Percentiles rank a stretch among this genome's conserved stretches.
Conservation (phyloP, 2,888 invertebrate species). For the Melinaea marsaeus region DNA sequence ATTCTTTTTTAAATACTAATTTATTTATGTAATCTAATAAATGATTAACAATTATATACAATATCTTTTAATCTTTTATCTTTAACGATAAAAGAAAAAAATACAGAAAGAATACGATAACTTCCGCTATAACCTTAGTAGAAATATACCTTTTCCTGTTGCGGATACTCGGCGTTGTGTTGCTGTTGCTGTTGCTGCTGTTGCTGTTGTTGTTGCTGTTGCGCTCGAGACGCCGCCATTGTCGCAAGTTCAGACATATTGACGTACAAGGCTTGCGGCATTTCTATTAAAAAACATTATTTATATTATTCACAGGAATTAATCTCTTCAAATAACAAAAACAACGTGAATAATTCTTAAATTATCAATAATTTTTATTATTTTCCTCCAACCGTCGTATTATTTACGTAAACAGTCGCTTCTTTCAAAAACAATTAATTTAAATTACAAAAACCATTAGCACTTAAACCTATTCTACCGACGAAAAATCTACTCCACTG, state of each 20-base stretch:
- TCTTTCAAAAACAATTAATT: no score
- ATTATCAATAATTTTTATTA: no score
- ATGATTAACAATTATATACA: background rate
- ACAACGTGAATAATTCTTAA: background rate
- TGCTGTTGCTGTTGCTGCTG: slow-evolving; percentile 57
- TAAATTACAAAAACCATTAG: no score
- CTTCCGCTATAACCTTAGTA: background rate
- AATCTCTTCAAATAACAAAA: background rate
- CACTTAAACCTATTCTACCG: no score
- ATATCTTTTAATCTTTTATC: no score
- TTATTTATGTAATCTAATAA: background rate
- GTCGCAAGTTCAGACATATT: slow-evolving; percentile 94
- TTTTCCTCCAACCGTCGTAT: no score
- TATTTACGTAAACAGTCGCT: no score
- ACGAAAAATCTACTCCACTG: no score
- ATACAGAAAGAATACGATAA: no score
- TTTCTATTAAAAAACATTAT: slow-evolving; percentile 21
- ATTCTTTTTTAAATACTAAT: background rate
- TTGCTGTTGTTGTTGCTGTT: slow-evolving; percentile 50
- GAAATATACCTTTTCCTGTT: slow-evolving; percentile 72
- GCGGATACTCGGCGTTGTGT: slow-evolving; percentile 76
- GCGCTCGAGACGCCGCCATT: slow-evolving; percentile 86
- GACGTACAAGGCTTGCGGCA: slow-evolving; percentile 87
- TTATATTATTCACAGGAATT: background rate
- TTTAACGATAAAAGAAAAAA: no score